A percentile compares a stretch with the other conserved stretches of the same genome.
These are phyloP conservation scores for Eira barbara DNA, from an alignment of 2,113 vertebrate genomes.

Conservation along the genomic window DNA sequence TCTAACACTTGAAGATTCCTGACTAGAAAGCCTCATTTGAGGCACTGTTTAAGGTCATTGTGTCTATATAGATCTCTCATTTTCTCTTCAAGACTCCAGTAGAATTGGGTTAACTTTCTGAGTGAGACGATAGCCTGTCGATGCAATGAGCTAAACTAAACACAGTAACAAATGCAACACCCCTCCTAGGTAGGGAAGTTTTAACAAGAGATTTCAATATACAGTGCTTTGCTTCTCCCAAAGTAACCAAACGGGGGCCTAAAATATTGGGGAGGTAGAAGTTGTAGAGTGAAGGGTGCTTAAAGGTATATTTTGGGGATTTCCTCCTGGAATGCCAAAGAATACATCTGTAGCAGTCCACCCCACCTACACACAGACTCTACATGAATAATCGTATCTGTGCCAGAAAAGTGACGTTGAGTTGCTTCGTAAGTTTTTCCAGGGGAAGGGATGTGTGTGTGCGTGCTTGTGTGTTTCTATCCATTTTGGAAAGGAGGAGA, in stretches of 20 bases:
- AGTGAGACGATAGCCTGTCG: neutral
- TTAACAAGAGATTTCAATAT: neutral
- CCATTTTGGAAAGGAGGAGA: neutral
- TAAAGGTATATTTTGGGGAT: neutral
- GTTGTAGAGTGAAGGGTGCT: neutral
- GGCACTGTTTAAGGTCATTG: neutral
- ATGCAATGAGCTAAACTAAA: neutral
- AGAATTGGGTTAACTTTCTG: neutral
- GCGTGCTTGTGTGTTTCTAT: neutral
- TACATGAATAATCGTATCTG: neutral
- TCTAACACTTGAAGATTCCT: neutral
- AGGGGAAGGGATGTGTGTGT: neutral
- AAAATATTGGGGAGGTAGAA: neutral
- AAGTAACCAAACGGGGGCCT: neutral
- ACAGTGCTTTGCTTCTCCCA: neutral
- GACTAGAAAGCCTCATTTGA: neutral
- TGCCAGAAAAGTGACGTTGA: neutral
- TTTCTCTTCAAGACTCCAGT: neutral
- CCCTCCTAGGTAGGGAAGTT: neutral
- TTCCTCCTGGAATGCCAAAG: neutral
- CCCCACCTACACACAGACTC: neutral
- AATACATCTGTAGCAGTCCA: neutral
- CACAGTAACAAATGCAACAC: neutral
- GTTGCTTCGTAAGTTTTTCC: neutral
- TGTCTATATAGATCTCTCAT: neutral